These are phyloP conservation scores for Aphis craccivora DNA, from an alignment of 1,140 invertebrate species.

Conservation along the genomic window DNA sequence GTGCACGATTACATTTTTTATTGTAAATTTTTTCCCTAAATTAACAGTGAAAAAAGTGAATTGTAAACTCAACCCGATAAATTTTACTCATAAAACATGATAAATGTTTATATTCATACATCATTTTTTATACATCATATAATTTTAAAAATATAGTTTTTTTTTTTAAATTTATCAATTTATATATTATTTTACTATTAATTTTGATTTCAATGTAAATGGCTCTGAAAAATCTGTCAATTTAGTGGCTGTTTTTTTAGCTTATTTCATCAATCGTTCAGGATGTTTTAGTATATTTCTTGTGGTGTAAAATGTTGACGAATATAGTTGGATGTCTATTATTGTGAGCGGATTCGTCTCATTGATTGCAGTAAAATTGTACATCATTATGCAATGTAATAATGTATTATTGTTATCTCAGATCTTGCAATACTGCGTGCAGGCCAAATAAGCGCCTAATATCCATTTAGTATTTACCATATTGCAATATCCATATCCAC, in stretches of 20 bases:
- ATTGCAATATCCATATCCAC: not conserved
- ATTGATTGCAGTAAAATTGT: not conserved
- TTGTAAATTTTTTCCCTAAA: too few species aligned
- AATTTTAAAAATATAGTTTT: not conserved
- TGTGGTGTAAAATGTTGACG: not conserved
- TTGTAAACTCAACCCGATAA: too few species aligned
- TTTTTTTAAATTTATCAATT: not conserved
- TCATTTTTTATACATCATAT: too few species aligned
- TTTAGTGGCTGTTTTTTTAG: not conserved
- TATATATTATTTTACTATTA: not conserved
- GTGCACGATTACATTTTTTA: too few species aligned
- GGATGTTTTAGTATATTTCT: not conserved
- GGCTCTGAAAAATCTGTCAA: not conserved
- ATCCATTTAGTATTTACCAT: not conserved
- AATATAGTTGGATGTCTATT: not conserved
- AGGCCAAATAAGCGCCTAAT: not conserved
- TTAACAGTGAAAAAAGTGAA: too few species aligned
- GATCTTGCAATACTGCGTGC: not conserved
- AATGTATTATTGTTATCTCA: not conserved
- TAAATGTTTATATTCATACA: too few species aligned
- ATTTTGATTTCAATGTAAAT: not conserved
- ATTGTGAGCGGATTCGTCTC: not conserved
- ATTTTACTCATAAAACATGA: too few species aligned
- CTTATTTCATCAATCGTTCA: not conserved
- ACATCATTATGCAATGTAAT: not conserved